A percentile compares a stretch with the other conserved stretches of the same genome.
These are phyloP conservation scores for Zoanthus gigantus DNA, from an alignment of 92 coral and sea anemone species.

Conservation along the genomic window DNA sequence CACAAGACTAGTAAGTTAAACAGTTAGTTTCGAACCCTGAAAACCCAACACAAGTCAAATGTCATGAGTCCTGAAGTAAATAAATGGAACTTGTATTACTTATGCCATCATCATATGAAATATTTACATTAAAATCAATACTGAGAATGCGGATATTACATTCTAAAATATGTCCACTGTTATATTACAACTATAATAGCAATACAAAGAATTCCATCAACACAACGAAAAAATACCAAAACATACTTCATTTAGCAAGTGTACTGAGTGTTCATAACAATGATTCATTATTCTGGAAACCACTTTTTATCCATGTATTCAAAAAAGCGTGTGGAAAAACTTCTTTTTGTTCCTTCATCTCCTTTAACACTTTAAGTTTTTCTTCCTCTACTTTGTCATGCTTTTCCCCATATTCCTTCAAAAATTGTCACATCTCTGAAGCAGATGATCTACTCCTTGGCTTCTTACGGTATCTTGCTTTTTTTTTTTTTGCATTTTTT, in stretches of 20 bases:
- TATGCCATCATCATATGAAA: neutral
- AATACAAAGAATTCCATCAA: constrained; percentile 4
- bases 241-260: constrained; percentile 13
- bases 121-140: neutral
- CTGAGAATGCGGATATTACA: constrained; percentile 7
- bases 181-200: constrained; percentile 4
- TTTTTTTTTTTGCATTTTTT: neutral
- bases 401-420: constrained; percentile 50
- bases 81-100: constrained; percentile 19
- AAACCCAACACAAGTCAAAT: constrained; percentile 6
- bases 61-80: constrained; percentile 1
- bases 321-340: constrained; percentile 55
- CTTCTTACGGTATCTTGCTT: constrained; percentile 51
- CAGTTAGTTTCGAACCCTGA: too few relatives aligned
- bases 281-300: constrained; percentile 10
- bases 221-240: constrained; percentile 6
- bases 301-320: constrained; percentile 51
- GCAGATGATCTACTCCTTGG: constrained; percentile 69
- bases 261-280: constrained; percentile 19
- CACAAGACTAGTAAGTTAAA: too few relatives aligned
- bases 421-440: constrained; percentile 62
- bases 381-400: constrained; percentile 64
- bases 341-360: constrained; percentile 64
- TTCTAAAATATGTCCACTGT: neutral
- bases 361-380: constrained; percentile 55